phyloP scores from a whole-genome alignment of 2,888 invertebrate genomes.

The Dexiosoma caninum region DNA sequence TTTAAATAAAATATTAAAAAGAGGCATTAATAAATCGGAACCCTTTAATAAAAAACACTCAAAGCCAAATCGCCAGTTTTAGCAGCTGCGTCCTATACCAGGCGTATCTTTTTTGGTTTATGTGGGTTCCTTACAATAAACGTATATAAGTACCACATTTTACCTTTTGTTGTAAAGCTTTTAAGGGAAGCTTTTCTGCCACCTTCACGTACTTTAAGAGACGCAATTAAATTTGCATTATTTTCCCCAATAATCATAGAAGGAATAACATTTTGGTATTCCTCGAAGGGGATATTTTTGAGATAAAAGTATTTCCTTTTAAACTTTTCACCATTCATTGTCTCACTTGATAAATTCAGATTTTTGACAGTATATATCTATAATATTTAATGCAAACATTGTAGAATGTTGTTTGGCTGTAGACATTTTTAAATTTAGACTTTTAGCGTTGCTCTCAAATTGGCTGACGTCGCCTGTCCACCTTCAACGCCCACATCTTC shows the following conservation, averaged over 20 bases:
- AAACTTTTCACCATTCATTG: not conserved
- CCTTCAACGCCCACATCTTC: conserved; percentile 18
- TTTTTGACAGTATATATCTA: no score
- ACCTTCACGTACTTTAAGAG: conserved; percentile 36
- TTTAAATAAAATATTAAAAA: conserved; percentile 30
- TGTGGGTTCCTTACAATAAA: conserved; percentile 45
- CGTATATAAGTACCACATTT: conserved; percentile 47
- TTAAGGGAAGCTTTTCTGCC: not conserved
- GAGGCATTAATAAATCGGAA: conserved; percentile 26
- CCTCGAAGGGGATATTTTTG: no score
- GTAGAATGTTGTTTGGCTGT: not conserved
- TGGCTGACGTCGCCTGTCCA: conserved; percentile 38
- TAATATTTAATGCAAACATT: conserved; percentile 2
- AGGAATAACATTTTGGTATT: conserved; percentile 14
- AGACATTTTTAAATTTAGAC: not conserved
- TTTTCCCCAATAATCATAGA: conserved; percentile 37
- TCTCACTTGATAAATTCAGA: conserved; percentile 23
- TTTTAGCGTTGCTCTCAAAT: conserved; percentile 3
- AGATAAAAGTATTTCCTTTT: no score
- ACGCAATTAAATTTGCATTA: conserved; percentile 28
- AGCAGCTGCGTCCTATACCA: conserved; percentile 44
- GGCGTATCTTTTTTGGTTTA: conserved; percentile 36
- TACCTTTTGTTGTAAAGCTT: not conserved
- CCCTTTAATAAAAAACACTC: conserved; percentile 38
- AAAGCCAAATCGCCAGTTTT: conserved; percentile 10